Conservation (phyloP, 2,113 vertebrate genomes). For the Melanerpes aurifrons region DNA sequence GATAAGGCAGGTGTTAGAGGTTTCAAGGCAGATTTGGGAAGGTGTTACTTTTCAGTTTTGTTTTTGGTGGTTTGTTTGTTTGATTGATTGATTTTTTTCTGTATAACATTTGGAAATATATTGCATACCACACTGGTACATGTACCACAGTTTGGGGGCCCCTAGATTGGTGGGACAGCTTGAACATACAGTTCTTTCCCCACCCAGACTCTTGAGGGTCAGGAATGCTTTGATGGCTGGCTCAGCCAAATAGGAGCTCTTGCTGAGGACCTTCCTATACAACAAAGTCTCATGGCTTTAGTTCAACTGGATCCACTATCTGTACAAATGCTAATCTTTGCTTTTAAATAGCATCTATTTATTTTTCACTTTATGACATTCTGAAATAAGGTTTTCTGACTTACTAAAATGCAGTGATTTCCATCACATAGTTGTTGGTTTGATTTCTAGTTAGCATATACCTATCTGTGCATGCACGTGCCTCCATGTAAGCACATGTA, state of each 20-base stretch:
- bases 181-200: background rate
- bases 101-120: background rate
- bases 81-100: background rate
- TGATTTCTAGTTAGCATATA: background rate
- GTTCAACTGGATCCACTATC: background rate
- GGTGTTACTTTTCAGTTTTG: background rate
- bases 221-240: conserved; percentile 21
- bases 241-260: background rate
- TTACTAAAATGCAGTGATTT: background rate
- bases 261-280: background rate
- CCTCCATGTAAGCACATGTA: background rate
- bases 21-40: background rate
- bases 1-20: background rate
- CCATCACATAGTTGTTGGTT: background rate
- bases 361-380: background rate
- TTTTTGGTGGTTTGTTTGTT: background rate
- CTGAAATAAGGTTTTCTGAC: background rate
- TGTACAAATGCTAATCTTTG: background rate
- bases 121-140: background rate
- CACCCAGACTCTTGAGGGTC: background rate
- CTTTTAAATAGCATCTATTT: background rate
- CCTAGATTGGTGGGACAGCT: background rate
- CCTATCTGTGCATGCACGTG: background rate
- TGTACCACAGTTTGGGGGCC: background rate
- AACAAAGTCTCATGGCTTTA: background rate